Base-by-base conservation (phyloP, 2,797 vertebrate genomes). In the Rhinoraja longicauda region DNA sequence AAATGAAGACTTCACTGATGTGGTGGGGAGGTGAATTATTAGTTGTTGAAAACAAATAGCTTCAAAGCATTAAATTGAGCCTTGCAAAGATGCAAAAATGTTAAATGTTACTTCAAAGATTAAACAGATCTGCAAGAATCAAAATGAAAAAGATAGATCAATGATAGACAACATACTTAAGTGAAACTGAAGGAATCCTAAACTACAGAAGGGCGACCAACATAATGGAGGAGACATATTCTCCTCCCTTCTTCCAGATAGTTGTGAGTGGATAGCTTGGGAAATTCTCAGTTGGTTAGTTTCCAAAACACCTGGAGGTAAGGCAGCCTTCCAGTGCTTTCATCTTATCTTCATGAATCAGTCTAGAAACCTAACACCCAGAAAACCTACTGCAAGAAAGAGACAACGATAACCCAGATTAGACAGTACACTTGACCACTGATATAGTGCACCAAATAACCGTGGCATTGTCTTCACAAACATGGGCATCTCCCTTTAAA, bases 51-150 rank as follows among this genome's bases (percentile, higher is more conserved):
- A 90, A 4, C 32, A 45, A 13, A 4, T 21, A 91, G 67, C 90
- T 72, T 91, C 90, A 91, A 91, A 91, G 90, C 90, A 91, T 8
- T 21, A 91, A 29, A 73, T 4, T 26, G 4, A 26, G 70, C 5
- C 67, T 73, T 1, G 2, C 29, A 72, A 91, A 21, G 70, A 90
- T 90, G 21, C 64, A 90, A 91, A 91, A 73, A 72, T 91, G 67
- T 26, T 91, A 91, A 73, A 73, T 91, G 64, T 45, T 86, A 86
- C 39, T 64, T 91, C 36, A 1, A 29, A 91, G 90, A 53, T 91
- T 45, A 91, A 91, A 53, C 64, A 91, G 90, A 91, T 91, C 36
- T 91, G 67, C 36, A 91, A 90, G 59, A 70, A 91, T 36, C 13
- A 91, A 91, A 70, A 73, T 86, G n/a, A 86, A 86, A 91, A 36